Base-by-base conservation (phyloP, 2,113 vertebrate species). In the Catharus minimus region DNA sequence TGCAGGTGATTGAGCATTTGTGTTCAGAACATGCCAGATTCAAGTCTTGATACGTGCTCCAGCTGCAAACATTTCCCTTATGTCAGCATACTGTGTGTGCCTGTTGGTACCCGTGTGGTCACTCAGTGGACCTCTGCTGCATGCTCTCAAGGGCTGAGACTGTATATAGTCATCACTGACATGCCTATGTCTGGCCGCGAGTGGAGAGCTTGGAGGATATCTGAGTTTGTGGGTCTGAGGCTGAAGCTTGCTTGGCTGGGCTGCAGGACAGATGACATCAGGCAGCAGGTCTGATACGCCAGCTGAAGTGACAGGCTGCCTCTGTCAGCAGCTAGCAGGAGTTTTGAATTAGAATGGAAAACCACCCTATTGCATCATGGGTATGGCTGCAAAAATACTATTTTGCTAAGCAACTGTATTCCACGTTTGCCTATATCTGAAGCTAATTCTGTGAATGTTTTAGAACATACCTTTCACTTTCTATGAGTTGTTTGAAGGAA, bases 91-190 rank as follows among this genome's bases (percentile, higher is more conserved):
- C 41, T 38, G 20, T 38, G 22, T 32, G 24, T 64, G 46, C 38
- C 72, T 57, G 20, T 46, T 33, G 39, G 56, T 85, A 55, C 30
- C 32, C 18, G 0, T 55, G 36, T 19, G 52, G 20, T 62, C 33
- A 10, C 13, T 76, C 12, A 55, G 19, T 30, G 26, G 55, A 7
- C 38, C 52, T 17, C 32, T 67, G 61, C 67, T 27, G 43, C 43
- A 11, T 0, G 0, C 24, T 50, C 2, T 4, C 47, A 16, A 11
- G 67, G 30, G 13, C 50, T 9, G 22, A 56, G 47, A 21, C 43
- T 0, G 0, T 39, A 3, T 53, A 57, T 38, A 53, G 33, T 52
- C 15, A 15, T 64, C 11, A 9, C 32, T 57, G 62, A 32, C 10
- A 1, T 74, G 39, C 41, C 36, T 44, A 28, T 58, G 50, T 80